A percentile compares a stretch with the other conserved stretches of the same genome.
These are phyloP conservation scores for Aleiodes sp. DNA, from an alignment of 1,140 invertebrate genomes.

Conservation along the genomic window DNA sequence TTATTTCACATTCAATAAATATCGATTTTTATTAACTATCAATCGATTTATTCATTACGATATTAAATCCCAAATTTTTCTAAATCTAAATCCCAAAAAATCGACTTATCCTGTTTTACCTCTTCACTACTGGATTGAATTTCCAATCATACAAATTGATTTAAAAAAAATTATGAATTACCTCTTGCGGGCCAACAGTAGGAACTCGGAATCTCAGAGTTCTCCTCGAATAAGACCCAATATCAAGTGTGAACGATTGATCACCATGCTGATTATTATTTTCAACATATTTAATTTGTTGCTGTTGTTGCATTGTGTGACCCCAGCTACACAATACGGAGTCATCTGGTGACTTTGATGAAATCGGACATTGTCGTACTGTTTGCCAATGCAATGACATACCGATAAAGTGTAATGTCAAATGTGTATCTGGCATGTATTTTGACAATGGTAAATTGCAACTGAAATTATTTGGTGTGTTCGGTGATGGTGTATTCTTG, in stretches of 20 bases:
- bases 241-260: slow-evolving; percentile 55
- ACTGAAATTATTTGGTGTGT: slow-evolving; percentile 56
- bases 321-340: slow-evolving; percentile 51
- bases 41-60: neutral
- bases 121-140: too few relatives aligned
- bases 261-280: slow-evolving; percentile 53
- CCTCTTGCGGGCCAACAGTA: slow-evolving; percentile 59
- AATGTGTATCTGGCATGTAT: slow-evolving; percentile 59
- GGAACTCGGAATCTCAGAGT: slow-evolving; percentile 59
- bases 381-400: slow-evolving; percentile 60
- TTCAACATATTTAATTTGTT: slow-evolving; percentile 49
- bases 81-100: too few relatives aligned
- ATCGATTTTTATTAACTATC: neutral
- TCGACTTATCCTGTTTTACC: too few relatives aligned
- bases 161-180: slow-evolving; percentile 37
- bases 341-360: slow-evolving; percentile 47
- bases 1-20: too few relatives aligned
- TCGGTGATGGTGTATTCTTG: slow-evolving; percentile 43
- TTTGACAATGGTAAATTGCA: slow-evolving; percentile 59
- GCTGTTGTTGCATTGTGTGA: slow-evolving; percentile 51
- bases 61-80: too few relatives aligned
- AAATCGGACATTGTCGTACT: slow-evolving; percentile 53
- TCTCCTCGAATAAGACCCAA: slow-evolving; percentile 58
- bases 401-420: slow-evolving; percentile 58
- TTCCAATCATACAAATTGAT: neutral